Evolutionary conservation across 2,113 vertebrate genomes (phyloP).

Genomic region (Poicephalus meyeri): DNA sequence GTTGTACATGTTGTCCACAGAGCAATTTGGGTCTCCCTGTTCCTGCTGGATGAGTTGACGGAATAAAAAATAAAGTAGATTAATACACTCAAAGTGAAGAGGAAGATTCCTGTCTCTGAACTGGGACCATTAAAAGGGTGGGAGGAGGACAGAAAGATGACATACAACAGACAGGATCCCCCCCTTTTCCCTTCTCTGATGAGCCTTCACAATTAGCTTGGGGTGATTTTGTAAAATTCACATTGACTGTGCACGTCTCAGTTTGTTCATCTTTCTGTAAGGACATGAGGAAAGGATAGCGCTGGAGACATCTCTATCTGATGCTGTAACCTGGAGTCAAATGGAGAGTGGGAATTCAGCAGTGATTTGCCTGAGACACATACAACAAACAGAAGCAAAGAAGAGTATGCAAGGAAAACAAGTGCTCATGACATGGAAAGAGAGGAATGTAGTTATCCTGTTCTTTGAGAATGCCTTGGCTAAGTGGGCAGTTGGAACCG

Average conservation of each 20-base stretch:
- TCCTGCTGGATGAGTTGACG: background rate
- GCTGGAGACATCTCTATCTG: fast-evolving
- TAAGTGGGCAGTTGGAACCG: constrained; percentile 10
- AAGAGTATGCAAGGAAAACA: background rate
- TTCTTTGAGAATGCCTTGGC: background rate
- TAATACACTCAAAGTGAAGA: background rate
- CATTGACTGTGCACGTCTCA: background rate
- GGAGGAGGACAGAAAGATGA: background rate
- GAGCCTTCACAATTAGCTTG: background rate
- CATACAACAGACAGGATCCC: background rate
- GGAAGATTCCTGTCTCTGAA: background rate
- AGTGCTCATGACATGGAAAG: background rate
- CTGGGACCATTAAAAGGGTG: background rate
- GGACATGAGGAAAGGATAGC: background rate
- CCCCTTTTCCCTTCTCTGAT: background rate
- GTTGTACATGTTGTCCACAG: background rate
- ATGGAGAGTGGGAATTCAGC: background rate
- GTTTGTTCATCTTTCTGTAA: background rate
- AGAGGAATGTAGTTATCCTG: background rate
- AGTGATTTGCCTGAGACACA: background rate
- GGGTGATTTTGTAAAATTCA: background rate
- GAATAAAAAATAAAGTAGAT: background rate
- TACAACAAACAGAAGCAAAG: background rate
- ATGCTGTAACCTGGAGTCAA: background rate
- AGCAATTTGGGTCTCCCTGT: background rate